Base-by-base conservation (phyloP, 1,140 invertebrate species). In the Halesus radiatus region DNA sequence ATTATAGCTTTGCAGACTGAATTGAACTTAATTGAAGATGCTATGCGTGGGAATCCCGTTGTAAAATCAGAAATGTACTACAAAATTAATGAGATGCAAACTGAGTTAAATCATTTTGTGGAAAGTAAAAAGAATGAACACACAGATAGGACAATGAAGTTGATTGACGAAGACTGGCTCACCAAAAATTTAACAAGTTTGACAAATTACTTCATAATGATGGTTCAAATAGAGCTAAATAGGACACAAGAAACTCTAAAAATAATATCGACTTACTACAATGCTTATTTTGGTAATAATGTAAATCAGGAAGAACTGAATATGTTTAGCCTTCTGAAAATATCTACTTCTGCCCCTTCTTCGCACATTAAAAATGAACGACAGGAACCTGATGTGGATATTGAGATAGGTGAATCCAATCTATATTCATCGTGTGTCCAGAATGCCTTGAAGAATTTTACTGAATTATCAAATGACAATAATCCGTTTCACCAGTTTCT, bases 211-310 rank as follows among this genome's bases (percentile, higher is more conserved):
- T 70, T 72, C 60, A 53, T 72, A 20, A 72, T 37, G 15, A 32
- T 72, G 15, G 72, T 79, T 53, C 64, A 79, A 62, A 23, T 70
- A 10, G 77, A 79, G 26, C 26, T 79, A 58, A 79, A 72, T 58
- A 72, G 77, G 45, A 10, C 66, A n/a, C 52, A 54, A 32, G 60
- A 79, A 60, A 79, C 68, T 22, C 52, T 79, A 45, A 37, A 60
- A 37, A 29, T 79, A 22, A 26, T 79, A 32, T 73, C 26, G 8
- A 29, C 37, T 23, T 79, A 72, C 73, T 79, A 79, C 26, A 54
- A 66, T 72, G 13, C 26, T 13, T 22, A 66, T 23, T 60, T 79
- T 72, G 32, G 58, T 56, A 79, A 72, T 45, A 18, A 45, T 37
- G 6, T 23, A 3, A 23, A 8, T 10, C 22, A 58, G 20, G 56